These are phyloP conservation scores for Pandemis corylana DNA, from an alignment of 2,888 invertebrate genomes.

Conservation along the genomic window DNA sequence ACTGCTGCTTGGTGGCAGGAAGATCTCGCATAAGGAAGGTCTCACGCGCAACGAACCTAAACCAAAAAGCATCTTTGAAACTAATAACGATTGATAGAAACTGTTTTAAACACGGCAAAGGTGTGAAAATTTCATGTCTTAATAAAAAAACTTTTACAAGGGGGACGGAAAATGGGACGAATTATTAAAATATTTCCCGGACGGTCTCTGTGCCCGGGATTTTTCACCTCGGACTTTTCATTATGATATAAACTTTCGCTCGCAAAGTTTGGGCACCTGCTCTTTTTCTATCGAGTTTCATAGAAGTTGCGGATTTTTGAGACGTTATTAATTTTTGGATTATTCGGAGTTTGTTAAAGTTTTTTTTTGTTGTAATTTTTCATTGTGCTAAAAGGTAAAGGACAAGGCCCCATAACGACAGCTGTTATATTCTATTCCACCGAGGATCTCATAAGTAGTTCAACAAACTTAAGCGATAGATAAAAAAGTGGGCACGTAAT, in stretches of 20 bases:
- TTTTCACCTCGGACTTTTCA: constrained; percentile 55
- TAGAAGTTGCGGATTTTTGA: constrained; percentile 16
- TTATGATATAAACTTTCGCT: constrained; percentile 41
- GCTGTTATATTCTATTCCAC: too few species aligned
- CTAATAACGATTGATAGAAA: neutral
- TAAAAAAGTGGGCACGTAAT: too few species aligned
- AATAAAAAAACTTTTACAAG: constrained; percentile 58
- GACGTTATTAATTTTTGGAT: constrained; percentile 21
- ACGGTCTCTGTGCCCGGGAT: constrained; percentile 65
- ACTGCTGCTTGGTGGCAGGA: too few species aligned
- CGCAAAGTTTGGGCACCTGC: constrained; percentile 38
- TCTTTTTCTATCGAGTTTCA: constrained; percentile 36
- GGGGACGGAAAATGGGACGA: constrained; percentile 56
- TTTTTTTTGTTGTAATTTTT: neutral
- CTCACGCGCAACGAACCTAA: too few species aligned
- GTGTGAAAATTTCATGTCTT: constrained; percentile 26
- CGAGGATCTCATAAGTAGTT: too few species aligned
- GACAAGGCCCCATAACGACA: too few species aligned
- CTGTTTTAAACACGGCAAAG: neutral
- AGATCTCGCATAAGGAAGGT: too few species aligned
- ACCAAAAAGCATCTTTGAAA: too few species aligned
- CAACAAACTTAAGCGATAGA: too few species aligned
- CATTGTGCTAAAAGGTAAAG: too few species aligned
- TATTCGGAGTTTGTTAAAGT: neutral
- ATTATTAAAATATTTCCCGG: constrained; percentile 68